Conservation (phyloP, 2,113 vertebrate species). For the Zosterops borbonicus region DNA sequence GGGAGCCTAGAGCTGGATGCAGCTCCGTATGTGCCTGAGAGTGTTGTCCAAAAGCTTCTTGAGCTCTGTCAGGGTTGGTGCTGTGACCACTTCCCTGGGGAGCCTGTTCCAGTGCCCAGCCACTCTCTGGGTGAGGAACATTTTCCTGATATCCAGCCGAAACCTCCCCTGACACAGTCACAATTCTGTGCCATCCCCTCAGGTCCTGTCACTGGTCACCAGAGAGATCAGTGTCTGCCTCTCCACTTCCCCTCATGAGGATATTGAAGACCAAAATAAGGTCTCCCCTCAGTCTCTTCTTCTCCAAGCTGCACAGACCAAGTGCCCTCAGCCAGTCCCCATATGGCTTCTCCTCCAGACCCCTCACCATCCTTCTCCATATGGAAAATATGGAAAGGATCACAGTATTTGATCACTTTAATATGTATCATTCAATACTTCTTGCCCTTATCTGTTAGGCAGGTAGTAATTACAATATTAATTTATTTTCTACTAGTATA, state of each 20-base stretch:
- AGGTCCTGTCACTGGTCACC: too few species aligned
- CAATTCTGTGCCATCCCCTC: background rate
- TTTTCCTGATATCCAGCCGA: background rate
- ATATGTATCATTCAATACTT: background rate
- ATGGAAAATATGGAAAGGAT: background rate
- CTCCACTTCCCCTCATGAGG: background rate
- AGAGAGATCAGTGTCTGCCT: background rate
- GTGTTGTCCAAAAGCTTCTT: background rate
- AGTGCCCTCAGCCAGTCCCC: background rate
- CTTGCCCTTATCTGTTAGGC: background rate
- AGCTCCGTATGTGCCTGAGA: background rate
- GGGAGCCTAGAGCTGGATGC: background rate
- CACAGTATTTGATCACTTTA: background rate
- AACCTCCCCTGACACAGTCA: background rate
- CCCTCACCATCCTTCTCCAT: background rate
- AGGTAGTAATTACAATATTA: background rate
- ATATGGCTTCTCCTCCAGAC: background rate
- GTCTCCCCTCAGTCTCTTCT: background rate
- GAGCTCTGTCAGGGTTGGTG: background rate
- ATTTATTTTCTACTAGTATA: background rate
- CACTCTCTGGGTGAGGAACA: background rate
- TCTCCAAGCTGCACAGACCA: background rate
- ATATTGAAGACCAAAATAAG: background rate
- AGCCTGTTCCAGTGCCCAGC: background rate
- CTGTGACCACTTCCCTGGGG: background rate